Conservation (phyloP, 2,888 invertebrate genomes). For the Polymixis lichenea region DNA sequence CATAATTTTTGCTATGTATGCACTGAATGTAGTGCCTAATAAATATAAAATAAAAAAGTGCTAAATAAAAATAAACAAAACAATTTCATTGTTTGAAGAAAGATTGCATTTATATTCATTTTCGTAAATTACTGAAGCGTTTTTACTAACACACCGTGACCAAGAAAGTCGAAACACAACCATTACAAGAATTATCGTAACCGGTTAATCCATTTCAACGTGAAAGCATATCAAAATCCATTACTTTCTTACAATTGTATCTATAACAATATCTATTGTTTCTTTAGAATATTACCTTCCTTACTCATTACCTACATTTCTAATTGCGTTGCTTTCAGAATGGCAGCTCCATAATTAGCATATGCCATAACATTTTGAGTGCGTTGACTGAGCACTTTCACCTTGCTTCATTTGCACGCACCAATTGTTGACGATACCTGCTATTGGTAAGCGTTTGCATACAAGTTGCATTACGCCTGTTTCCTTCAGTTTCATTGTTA, state of each 20-base stretch:
- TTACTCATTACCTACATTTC: conserved; percentile 39
- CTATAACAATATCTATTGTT: conserved; percentile 58
- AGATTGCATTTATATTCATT: conserved; percentile 22
- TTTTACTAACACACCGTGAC: conserved; percentile 34
- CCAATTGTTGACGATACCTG: conserved; percentile 83
- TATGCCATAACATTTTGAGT: conserved; percentile 64
- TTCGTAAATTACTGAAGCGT: conserved; percentile 25
- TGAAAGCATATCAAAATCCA: conserved; percentile 65
- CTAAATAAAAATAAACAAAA: not conserved
- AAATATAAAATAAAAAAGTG: too few species aligned
- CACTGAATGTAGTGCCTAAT: not conserved
- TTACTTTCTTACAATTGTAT: conserved; percentile 56
- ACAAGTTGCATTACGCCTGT: conserved; percentile 37
- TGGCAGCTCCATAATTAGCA: conserved; percentile 69
- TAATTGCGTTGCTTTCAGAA: conserved; percentile 46
- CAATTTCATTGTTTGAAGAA: conserved; percentile 2
- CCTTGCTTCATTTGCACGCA: conserved; percentile 76
- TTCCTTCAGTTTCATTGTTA: conserved; percentile 56
- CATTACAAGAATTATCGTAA: conserved; percentile 51
- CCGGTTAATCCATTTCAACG: conserved; percentile 61
- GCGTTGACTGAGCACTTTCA: conserved; percentile 62
- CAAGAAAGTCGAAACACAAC: conserved; percentile 40
- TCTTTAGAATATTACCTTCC: conserved; percentile 23
- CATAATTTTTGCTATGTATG: not conserved
- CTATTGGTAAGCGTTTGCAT: conserved; percentile 58